Evolutionary conservation across 2,113 vertebrate genomes (phyloP).

Genomic region (Antidorcas marsupialis): DNA sequence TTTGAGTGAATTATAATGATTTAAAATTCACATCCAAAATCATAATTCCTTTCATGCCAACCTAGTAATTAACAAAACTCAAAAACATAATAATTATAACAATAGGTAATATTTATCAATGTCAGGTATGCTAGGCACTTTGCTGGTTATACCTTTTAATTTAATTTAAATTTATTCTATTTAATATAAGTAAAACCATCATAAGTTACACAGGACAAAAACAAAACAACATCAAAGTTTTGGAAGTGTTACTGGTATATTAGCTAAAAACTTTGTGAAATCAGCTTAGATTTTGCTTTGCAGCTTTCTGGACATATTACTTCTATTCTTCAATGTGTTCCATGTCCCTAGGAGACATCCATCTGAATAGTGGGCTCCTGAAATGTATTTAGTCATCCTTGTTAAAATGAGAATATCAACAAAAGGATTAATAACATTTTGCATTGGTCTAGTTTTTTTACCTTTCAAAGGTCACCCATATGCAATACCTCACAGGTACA

Average conservation of each 20-base stretch:
- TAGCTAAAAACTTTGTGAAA: neutral
- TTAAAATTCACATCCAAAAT: neutral
- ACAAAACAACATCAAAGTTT: neutral
- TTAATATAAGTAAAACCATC: conserved; percentile 20
- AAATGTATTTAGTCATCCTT: neutral
- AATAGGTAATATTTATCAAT: conserved; percentile 9
- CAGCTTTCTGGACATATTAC: neutral
- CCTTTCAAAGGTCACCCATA: neutral
- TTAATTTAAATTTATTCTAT: neutral
- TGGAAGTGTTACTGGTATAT: neutral
- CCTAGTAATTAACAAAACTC: neutral
- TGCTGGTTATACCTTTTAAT: neutral
- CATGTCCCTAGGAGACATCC: neutral
- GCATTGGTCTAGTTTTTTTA: neutral
- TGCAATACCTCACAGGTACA: neutral
- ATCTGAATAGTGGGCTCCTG: neutral
- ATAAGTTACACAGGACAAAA: neutral
- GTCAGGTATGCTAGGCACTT: neutral
- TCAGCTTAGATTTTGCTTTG: neutral
- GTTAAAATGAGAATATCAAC: neutral
- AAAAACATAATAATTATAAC: neutral
- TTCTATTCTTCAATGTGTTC: neutral
- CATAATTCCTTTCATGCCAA: neutral
- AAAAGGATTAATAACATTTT: neutral
- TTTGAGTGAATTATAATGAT: neutral